phyloP scores from a whole-genome alignment of 2,113 vertebrate species.

The Etheostoma spectabile region DNA sequence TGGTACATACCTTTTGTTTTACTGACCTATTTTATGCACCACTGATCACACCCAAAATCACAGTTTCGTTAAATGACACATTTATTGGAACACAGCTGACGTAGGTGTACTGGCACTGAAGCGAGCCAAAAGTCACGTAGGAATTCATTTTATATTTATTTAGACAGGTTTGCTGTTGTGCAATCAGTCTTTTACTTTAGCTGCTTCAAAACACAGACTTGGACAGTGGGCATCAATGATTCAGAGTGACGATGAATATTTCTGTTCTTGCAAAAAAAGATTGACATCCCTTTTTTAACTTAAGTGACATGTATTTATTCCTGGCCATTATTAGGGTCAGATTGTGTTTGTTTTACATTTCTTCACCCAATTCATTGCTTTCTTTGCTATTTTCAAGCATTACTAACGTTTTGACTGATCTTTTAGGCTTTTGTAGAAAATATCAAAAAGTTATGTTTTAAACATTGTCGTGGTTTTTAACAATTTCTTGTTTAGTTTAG shows the following conservation, averaged over 20 bases:
- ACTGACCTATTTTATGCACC: too few relatives aligned
- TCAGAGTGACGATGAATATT: background rate
- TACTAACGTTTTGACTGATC: conserved; percentile 36
- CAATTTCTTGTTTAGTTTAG: conserved; percentile 15
- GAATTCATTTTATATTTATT: background rate
- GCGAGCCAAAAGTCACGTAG: background rate
- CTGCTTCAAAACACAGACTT: background rate
- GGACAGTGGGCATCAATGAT: conserved; percentile 1
- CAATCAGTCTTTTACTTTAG: background rate
- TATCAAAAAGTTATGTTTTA: background rate
- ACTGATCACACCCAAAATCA: background rate
- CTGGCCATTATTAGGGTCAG: conserved; percentile 10
- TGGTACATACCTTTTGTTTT: too few relatives aligned
- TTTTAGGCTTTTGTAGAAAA: conserved; percentile 43
- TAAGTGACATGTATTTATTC: conserved; percentile 23
- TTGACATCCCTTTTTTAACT: background rate
- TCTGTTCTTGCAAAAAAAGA: background rate
- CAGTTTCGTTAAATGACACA: background rate
- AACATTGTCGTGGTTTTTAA: background rate
- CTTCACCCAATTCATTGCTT: conserved; percentile 22
- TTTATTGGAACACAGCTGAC: background rate
- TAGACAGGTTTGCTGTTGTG: background rate
- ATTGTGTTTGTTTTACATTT: conserved; percentile 31
- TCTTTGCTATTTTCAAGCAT: conserved; percentile 36
- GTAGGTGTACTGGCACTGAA: background rate